Conservation (phyloP, 2,113 vertebrate species). For the Gasterosteus nipponicus region DNA sequence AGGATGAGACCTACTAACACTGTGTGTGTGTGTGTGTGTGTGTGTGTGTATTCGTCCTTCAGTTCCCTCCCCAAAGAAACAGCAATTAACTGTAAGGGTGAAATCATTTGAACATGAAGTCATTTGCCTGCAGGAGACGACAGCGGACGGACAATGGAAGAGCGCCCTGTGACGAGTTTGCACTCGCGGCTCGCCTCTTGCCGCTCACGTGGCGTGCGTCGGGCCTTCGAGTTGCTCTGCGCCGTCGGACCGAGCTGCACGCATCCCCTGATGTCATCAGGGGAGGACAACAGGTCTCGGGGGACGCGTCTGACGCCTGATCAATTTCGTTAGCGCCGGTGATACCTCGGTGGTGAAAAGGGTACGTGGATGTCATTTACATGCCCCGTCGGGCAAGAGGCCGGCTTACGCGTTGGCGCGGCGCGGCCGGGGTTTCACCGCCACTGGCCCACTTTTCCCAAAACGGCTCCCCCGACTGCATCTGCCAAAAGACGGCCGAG, state of each 20-base stretch:
- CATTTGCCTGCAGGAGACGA: conserved; percentile 40
- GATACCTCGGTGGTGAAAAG: background rate
- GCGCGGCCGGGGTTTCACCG: conserved; percentile 26
- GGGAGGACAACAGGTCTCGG: background rate
- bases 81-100: conserved; percentile 42
- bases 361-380: conserved; percentile 11
- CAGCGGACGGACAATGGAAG: conserved; percentile 3
- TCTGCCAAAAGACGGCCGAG: conserved; percentile 26
- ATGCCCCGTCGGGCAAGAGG: conserved; percentile 24
- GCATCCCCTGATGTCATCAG: background rate
- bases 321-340: background rate
- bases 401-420: background rate
- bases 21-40: conserved; percentile 24
- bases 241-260: conserved; percentile 5
- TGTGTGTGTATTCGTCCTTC: conserved; percentile 16
- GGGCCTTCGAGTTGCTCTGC: conserved; percentile 3
- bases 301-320: background rate
- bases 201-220: conserved; percentile 10
- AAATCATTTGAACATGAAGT: conserved; percentile 55
- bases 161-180: conserved; percentile 11
- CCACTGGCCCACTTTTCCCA: conserved; percentile 55
- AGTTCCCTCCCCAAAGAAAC: conserved; percentile 52
- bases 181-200: background rate
- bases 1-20: conserved; percentile 11
- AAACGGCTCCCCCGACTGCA: conserved; percentile 53